phyloP scores from a whole-genome alignment of 2,113 vertebrate species.

The Nothocercus nigrocapillus region DNA sequence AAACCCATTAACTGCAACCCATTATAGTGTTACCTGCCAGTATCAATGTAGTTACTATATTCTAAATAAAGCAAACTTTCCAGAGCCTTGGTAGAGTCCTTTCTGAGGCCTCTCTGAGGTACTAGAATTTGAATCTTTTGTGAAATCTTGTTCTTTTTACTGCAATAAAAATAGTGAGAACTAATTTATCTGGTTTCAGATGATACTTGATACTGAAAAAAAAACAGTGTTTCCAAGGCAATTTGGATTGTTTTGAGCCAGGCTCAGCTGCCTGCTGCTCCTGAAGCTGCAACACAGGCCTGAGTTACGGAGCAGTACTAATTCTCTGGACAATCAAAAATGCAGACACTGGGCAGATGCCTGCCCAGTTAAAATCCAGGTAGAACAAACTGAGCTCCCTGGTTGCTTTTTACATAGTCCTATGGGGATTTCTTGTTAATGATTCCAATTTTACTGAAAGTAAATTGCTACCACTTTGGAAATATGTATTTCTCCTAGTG shows the following conservation, averaged over 20 bases:
- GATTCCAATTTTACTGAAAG: not conserved
- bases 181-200: not conserved
- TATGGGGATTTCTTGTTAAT: not conserved
- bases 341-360: not conserved
- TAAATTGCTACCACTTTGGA: not conserved
- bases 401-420: not conserved
- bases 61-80: not conserved
- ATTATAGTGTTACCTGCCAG: not conserved
- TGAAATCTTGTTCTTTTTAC: not conserved
- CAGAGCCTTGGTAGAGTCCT: not conserved
- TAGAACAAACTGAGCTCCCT: not conserved
- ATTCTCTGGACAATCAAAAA: not conserved
- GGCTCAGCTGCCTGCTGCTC: not conserved
- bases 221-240: not conserved
- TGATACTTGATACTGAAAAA: not conserved
- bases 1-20: not conserved
- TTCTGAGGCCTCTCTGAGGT: not conserved
- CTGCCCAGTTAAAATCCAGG: not conserved
- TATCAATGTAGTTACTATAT: not conserved
- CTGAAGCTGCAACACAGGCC: not conserved
- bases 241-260: not conserved
- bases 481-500: not conserved
- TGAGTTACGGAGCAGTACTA: not conserved
- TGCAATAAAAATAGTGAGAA: not conserved
- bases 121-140: not conserved